A percentile compares a stretch with the other conserved stretches of the same genome.
Evolutionary conservation across 2,888 invertebrate genomes (phyloP).

Genomic region (Beris morrisii): DNA sequence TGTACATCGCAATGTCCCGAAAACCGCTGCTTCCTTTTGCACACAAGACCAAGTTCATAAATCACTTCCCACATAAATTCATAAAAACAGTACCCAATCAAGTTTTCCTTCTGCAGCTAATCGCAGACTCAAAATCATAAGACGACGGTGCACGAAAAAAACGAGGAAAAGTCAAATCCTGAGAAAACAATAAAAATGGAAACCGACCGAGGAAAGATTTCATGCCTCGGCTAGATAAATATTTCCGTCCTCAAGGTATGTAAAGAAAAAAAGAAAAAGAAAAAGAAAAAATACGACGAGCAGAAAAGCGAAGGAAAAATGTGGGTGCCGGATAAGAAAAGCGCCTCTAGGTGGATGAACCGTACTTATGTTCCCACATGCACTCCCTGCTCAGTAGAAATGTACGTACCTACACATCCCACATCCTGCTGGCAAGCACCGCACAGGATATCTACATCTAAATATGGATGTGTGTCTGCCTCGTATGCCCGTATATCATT

Average conservation of each 20-base stretch:
- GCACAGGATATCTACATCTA: conserved; percentile 3
- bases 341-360: conserved; percentile 33
- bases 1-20: too few relatives aligned
- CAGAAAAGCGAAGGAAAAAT: conserved; percentile 17
- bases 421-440: conserved; percentile 8
- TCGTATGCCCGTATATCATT: conserved; percentile 26
- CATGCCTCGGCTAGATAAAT: conserved; percentile 22
- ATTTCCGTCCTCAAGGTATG: conserved; percentile 12
- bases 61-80: too few relatives aligned
- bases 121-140: too few relatives aligned
- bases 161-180: conserved; percentile 16
- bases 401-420: conserved; percentile 20
- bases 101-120: too few relatives aligned
- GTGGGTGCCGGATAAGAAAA: conserved; percentile 26
- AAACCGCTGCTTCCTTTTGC: too few relatives aligned
- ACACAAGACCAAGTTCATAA: too few relatives aligned
- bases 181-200: conserved; percentile 6
- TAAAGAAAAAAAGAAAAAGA: neutral
- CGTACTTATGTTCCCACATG: conserved; percentile 35
- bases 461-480: neutral
- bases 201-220: conserved; percentile 24
- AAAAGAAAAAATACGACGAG: conserved; percentile 15
- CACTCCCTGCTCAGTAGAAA: conserved; percentile 11
- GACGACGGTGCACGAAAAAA: too few relatives aligned
- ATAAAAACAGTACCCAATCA: too few relatives aligned